Evolutionary conservation across 2,888 invertebrate species (phyloP).

Genomic region (Agrotis segetum): DNA sequence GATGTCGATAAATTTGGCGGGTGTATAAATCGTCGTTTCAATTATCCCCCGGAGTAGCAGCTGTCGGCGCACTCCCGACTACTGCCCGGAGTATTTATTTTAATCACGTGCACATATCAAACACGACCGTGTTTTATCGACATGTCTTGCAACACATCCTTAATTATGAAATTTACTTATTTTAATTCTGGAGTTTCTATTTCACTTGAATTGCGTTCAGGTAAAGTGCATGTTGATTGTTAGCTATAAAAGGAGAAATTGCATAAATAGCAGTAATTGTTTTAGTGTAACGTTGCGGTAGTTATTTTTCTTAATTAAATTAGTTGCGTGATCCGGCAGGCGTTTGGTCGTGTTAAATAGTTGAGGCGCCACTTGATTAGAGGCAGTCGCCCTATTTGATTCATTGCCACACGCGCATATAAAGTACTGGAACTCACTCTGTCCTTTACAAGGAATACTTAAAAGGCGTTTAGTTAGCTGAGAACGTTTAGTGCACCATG

Average conservation of each 20-base stretch:
- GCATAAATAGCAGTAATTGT: constrained; percentile 37
- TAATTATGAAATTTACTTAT: constrained; percentile 76
- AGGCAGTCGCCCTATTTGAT: constrained; percentile 50
- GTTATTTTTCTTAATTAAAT: constrained; percentile 60
- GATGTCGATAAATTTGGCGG: constrained; percentile 89
- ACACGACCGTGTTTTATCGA: constrained; percentile 78
- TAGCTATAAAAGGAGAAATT: constrained; percentile 32
- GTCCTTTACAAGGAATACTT: constrained; percentile 56
- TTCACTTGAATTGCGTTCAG: constrained; percentile 29
- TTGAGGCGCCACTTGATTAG: constrained; percentile 58
- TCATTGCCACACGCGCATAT: constrained; percentile 53
- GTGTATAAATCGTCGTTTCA: constrained; percentile 90
- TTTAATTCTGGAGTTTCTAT: constrained; percentile 30
- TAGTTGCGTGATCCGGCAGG: constrained; percentile 53
- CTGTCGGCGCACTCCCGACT: constrained; percentile 82
- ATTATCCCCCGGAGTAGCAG: constrained; percentile 87
- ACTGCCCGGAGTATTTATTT: constrained; percentile 87
- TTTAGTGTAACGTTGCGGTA: constrained; percentile 26
- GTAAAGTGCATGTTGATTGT: constrained; percentile 21
- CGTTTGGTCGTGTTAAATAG: constrained; percentile 50
- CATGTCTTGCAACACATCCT: constrained; percentile 73
- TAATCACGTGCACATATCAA: constrained; percentile 85
- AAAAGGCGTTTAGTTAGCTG: constrained; percentile 51
- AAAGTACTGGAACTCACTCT: constrained; percentile 40
- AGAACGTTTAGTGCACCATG: constrained; percentile 48